Conservation (phyloP, 2,797 vertebrate genomes). For the Myiothlypis chrysogaster region DNA sequence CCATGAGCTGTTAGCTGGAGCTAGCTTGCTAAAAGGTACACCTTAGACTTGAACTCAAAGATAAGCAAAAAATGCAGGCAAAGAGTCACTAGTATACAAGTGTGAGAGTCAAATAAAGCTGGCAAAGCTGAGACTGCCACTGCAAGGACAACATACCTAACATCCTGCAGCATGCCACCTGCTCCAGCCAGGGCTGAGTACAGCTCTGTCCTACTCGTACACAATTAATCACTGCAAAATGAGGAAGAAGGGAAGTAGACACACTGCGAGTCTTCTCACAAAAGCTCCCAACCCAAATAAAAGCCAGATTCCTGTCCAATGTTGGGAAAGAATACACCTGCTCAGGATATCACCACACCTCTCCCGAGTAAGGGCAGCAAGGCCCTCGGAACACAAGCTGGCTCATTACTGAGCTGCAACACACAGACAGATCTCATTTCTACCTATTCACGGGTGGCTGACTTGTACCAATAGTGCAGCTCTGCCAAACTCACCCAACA, state of each 20-base stretch:
- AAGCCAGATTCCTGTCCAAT: neutral
- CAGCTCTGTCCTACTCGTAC: neutral
- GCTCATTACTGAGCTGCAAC: neutral
- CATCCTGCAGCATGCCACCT: neutral
- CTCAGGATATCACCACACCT: neutral
- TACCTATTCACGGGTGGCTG: accelerated
- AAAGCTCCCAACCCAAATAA: neutral
- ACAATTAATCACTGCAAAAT: neutral
- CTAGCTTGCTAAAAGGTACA: neutral
- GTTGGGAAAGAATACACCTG: neutral
- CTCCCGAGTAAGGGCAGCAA: neutral
- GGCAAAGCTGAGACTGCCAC: neutral
- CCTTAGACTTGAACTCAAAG: neutral
- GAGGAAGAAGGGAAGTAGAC: neutral
- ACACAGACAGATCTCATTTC: neutral
- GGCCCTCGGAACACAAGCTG: neutral
- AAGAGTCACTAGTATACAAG: neutral
- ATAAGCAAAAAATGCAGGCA: neutral
- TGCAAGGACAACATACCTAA: neutral
- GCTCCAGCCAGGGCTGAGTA: neutral
- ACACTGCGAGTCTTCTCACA: neutral
- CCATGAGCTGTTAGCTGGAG: neutral
- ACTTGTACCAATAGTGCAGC: accelerated
- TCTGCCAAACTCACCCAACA: conserved; percentile 14
- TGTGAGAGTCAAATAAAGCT: neutral